Evolutionary conservation across 2,113 vertebrate genomes (phyloP).

Genomic region (Diphyllodes magnificus): DNA sequence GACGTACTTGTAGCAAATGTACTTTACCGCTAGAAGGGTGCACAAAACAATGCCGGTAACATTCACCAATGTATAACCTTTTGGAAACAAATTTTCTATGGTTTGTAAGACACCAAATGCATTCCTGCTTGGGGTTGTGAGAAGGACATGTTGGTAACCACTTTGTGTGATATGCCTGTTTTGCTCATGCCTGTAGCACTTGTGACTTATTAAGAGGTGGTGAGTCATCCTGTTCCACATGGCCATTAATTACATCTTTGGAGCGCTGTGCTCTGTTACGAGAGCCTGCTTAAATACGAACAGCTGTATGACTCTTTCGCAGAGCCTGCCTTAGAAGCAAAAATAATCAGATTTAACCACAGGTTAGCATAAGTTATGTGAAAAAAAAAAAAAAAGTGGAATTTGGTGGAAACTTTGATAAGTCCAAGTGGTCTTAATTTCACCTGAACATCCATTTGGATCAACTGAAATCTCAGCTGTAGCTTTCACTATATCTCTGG

Average conservation of each 20-base stretch:
- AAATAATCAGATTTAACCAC: not conserved
- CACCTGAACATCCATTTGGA: not conserved
- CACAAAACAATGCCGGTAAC: not conserved
- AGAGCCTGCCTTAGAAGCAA: not conserved
- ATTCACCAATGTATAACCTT: not conserved
- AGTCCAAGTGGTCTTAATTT: not conserved
- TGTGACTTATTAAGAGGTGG: not conserved
- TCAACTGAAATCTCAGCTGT: not conserved
- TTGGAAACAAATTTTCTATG: not conserved
- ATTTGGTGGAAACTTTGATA: not conserved
- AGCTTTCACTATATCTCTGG: not conserved
- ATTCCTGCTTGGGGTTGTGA: not conserved
- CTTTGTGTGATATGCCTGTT: not conserved
- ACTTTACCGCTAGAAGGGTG: not conserved
- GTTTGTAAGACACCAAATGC: not conserved
- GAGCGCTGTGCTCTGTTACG: not conserved
- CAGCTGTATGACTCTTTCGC: not conserved
- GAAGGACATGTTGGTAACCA: not conserved
- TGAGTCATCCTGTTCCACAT: not conserved
- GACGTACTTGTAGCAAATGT: not conserved
- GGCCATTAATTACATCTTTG: not conserved
- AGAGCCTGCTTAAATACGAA: not conserved
- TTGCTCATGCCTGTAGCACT: not conserved
- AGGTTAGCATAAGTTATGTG: not conserved
- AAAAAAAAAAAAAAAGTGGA: not conserved